These are phyloP conservation scores for Silurus meridionalis DNA, from an alignment of 2,113 vertebrate species.

Conservation along the genomic window DNA sequence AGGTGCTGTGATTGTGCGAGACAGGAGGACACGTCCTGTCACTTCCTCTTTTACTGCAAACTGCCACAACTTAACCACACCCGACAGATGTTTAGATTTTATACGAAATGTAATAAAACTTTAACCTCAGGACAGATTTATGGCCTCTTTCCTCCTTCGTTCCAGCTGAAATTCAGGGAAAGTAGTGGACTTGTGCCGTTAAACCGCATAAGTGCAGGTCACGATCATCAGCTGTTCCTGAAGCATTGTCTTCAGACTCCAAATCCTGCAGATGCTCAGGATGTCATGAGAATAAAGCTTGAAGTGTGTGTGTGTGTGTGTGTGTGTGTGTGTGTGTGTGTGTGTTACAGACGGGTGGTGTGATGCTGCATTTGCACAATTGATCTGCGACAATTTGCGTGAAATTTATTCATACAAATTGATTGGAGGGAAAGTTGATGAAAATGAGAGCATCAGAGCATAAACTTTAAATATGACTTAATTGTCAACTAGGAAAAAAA, in stretches of 20 bases:
- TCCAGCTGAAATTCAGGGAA: constrained; percentile 7
- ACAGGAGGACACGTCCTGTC: not conserved
- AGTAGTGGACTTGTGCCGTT: not conserved
- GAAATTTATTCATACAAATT: constrained; percentile 23
- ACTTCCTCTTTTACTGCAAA: constrained; percentile 4
- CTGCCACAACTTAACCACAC: constrained; percentile 36
- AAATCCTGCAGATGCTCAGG: not conserved
- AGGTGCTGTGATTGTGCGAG: constrained; percentile 16
- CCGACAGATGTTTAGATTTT: constrained; percentile 42
- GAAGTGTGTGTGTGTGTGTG: constrained; percentile 4
- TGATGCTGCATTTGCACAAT: constrained; percentile 7
- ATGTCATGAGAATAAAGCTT: not conserved
- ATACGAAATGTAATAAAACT: constrained; percentile 31
- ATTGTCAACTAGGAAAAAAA: not conserved
- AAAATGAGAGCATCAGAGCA: constrained; percentile 7
- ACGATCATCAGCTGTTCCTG: constrained; percentile 16
- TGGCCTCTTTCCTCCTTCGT: constrained; percentile 12
- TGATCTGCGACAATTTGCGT: constrained; percentile 19
- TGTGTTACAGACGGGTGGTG: not conserved
- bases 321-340: not conserved
- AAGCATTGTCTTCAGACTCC: not conserved
- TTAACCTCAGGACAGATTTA: constrained; percentile 39
- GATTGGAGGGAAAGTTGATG: not conserved
- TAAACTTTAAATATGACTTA: not conserved
- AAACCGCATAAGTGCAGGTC: constrained; percentile 20